Conservation (phyloP, 2,888 invertebrate species). For the Lasioglossum vierecki region DNA sequence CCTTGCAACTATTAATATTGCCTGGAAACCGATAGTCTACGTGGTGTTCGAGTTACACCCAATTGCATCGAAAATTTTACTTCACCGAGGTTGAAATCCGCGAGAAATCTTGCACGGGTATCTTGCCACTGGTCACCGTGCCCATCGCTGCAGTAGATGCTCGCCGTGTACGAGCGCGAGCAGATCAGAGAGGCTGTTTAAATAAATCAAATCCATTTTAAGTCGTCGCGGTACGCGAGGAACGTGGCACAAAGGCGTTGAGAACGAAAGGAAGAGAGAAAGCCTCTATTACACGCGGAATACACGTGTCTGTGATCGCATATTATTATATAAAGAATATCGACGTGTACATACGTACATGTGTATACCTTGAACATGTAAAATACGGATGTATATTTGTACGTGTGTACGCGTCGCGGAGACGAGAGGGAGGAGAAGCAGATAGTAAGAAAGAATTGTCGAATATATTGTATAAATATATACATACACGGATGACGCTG, state of each 20-base stretch:
- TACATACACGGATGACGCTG: not conserved
- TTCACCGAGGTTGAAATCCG: too few species aligned
- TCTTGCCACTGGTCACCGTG: too few species aligned
- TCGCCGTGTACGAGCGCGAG: constrained; percentile 56
- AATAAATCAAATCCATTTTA: constrained; percentile 80
- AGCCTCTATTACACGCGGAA: constrained; percentile 75
- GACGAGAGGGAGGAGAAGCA: constrained; percentile 11
- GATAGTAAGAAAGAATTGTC: constrained; percentile 7
- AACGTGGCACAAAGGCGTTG: constrained; percentile 61
- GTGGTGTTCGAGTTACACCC: too few species aligned
- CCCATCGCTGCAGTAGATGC: constrained; percentile 22
- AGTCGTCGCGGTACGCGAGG: constrained; percentile 66
- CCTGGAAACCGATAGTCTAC: too few species aligned
- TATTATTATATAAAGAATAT: constrained; percentile 64
- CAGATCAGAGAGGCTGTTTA: constrained; percentile 78
- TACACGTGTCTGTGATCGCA: constrained; percentile 80
- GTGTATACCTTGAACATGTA: not conserved
- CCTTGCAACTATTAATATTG: too few species aligned
- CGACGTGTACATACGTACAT: not conserved
- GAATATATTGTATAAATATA: constrained; percentile 41
- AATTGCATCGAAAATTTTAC: too few species aligned
- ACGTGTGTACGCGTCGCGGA: constrained; percentile 57
- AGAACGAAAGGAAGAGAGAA: not conserved
- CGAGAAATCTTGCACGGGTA: too few species aligned
- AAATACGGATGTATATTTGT: constrained; percentile 49